phyloP scores from a whole-genome alignment of 30 jellyfish, hydroid and myxozoan genomes.

The Aurelia sp. region DNA sequence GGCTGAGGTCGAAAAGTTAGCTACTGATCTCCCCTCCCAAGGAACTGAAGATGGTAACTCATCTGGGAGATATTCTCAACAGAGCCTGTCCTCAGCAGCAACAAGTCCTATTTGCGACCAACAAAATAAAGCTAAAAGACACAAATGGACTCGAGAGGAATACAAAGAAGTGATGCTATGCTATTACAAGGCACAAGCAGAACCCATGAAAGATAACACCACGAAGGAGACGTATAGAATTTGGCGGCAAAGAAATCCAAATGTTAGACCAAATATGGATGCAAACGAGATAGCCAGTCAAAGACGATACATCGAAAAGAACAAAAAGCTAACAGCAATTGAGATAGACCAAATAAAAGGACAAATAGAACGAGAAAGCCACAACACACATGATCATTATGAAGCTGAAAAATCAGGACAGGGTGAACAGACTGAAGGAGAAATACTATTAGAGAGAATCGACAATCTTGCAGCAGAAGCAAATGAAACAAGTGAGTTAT shows the following conservation, averaged over 20 bases:
- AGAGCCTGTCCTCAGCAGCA: too few species aligned
- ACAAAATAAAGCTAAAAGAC: too few species aligned
- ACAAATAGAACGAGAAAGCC: background rate
- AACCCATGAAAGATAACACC: too few species aligned
- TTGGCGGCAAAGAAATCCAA: slow-evolving; percentile 11
- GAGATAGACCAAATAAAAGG: slow-evolving; percentile 2
- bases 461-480: slow-evolving; percentile 9
- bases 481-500: background rate
- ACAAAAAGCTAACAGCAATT: background rate
- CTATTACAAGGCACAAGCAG: too few species aligned
- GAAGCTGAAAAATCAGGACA: background rate
- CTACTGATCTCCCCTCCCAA: slow-evolving; percentile 27
- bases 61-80: too few species aligned
- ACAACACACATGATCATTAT: background rate
- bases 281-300: background rate
- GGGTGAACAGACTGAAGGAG: slow-evolving; percentile 10
- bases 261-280: slow-evolving; percentile 1
- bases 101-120: too few species aligned
- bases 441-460: background rate
- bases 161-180: too few species aligned
- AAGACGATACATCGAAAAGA: background rate
- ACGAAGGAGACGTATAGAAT: too few species aligned
- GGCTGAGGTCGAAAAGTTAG: slow-evolving; percentile 61
- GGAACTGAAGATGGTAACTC: too few species aligned
- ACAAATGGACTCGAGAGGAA: too few species aligned